Evolutionary conservation across 2,888 invertebrate genomes (phyloP).

Genomic region (Cynaeus angustus): DNA sequence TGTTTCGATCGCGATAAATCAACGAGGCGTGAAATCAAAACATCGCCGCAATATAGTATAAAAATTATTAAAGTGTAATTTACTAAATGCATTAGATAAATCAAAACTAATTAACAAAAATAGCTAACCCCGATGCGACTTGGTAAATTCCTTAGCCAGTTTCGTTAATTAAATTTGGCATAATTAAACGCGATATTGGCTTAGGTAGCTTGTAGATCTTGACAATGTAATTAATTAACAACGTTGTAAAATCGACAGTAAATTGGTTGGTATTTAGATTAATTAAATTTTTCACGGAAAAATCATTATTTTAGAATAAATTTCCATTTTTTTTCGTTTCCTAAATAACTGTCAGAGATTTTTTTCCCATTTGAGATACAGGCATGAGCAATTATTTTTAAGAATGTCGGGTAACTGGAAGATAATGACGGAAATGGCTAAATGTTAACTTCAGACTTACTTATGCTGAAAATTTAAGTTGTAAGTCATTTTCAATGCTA

Average conservation of each 20-base stretch:
- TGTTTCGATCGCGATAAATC: conserved; percentile 13
- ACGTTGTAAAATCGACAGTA: conserved; percentile 29
- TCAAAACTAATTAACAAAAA: conserved; percentile 30
- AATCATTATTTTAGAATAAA: conserved; percentile 23
- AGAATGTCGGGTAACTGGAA: too few species aligned
- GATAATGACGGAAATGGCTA: too few species aligned
- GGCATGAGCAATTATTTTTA: background rate
- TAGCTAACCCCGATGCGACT: conserved; percentile 24
- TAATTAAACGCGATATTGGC: conserved; percentile 17
- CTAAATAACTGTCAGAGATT: background rate
- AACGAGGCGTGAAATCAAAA: conserved; percentile 34
- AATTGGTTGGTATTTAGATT: conserved; percentile 36
- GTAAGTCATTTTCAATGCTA: too few species aligned
- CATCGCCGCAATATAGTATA: conserved; percentile 20
- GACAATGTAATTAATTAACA: conserved; percentile 37
- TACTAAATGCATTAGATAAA: conserved; percentile 10
- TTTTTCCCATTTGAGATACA: background rate
- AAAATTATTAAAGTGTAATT: conserved; percentile 24
- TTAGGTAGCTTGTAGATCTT: conserved; percentile 10
- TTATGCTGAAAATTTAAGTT: too few species aligned
- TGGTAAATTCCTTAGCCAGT: conserved; percentile 20
- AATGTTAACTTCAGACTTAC: too few species aligned
- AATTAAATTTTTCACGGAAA: conserved; percentile 41
- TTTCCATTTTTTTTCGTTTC: conserved; percentile 9
- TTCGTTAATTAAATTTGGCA: conserved; percentile 35